phyloP scores from a whole-genome alignment of 1,140 invertebrate genomes.

The Drosophila dunni region DNA sequence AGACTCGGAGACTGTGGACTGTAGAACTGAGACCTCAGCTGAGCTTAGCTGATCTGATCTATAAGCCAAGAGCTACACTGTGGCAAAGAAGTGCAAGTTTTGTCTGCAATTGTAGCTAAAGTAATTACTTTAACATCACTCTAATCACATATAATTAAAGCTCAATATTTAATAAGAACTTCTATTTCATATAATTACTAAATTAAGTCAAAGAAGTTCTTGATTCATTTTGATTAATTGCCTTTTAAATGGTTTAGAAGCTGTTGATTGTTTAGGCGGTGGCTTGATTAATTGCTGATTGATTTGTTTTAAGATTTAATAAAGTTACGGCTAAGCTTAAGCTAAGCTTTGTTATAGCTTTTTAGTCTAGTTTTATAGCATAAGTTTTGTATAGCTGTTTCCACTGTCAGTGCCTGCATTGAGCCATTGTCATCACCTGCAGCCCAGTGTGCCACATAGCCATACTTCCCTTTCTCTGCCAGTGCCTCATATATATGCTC shows the following conservation, averaged over 20 bases:
- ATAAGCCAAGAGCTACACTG: slow-evolving; percentile 21
- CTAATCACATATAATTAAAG: slow-evolving; percentile 29
- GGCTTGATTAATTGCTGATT: slow-evolving; percentile 14
- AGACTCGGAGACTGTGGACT: background rate
- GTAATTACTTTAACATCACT: slow-evolving; percentile 27
- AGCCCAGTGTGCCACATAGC: slow-evolving; percentile 27
- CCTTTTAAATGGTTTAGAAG: slow-evolving; percentile 19
- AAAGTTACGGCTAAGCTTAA: no score
- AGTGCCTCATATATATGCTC: slow-evolving; percentile 29
- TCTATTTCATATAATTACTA: slow-evolving; percentile 22
- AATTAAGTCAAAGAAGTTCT: slow-evolving; percentile 8
- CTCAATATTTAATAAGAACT: slow-evolving; percentile 1
- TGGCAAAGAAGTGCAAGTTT: slow-evolving; percentile 8
- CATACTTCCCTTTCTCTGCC: slow-evolving; percentile 19
- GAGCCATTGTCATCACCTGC: slow-evolving; percentile 6
- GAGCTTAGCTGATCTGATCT: slow-evolving; percentile 22
- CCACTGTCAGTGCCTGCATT: background rate
- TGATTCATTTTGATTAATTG: slow-evolving; percentile 39
- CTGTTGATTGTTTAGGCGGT: slow-evolving; percentile 6
- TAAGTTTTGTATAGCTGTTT: no score
- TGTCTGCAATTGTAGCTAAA: slow-evolving; percentile 6
- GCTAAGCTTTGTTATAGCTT: no score
- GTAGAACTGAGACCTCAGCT: slow-evolving; percentile 14
- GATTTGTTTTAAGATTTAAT: background rate
- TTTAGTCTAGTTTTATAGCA: no score